A percentile compares a stretch with the other conserved stretches of the same genome.
Evolutionary conservation across 2,797 vertebrate genomes (phyloP).

Genomic region (Xiphophorus birchmanni): DNA sequence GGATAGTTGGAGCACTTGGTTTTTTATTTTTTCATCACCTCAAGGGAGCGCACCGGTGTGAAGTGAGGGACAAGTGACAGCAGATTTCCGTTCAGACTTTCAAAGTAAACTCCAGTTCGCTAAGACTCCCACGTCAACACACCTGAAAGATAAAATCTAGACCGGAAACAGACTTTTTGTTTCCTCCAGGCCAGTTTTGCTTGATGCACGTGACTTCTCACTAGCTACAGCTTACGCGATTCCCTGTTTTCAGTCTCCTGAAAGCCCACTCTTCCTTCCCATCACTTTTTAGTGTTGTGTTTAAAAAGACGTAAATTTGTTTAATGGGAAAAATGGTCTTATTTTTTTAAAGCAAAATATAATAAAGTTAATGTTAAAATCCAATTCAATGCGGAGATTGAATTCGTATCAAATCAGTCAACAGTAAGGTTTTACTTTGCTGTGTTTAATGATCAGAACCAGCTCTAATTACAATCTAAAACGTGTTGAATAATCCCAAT

Average conservation of each 20-base stretch:
- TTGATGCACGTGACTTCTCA: not conserved
- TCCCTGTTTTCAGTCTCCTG: not conserved
- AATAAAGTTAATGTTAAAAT: not conserved
- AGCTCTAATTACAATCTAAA: not conserved
- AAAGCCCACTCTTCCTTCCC: not conserved
- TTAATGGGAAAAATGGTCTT: not conserved
- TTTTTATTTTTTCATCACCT: slow-evolving; percentile 28
- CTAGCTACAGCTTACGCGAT: not conserved
- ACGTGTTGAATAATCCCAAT: no score
- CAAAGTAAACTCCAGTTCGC: slow-evolving; percentile 45
- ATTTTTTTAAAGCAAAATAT: not conserved
- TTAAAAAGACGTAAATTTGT: not conserved
- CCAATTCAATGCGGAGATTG: not conserved
- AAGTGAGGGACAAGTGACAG: slow-evolving; percentile 9
- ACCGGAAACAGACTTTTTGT: not conserved
- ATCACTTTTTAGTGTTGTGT: not conserved
- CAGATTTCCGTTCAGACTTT: slow-evolving; percentile 31
- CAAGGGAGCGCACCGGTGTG: slow-evolving; percentile 44
- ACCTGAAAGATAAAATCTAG: not conserved
- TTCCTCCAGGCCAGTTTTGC: not conserved
- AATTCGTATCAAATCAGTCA: not conserved
- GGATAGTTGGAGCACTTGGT: not conserved
- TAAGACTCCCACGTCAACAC: not conserved
- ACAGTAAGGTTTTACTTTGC: not conserved
- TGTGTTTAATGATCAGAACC: not conserved